Evolutionary conservation across 2,113 vertebrate genomes (phyloP).

Genomic region (Puma concolor): DNA sequence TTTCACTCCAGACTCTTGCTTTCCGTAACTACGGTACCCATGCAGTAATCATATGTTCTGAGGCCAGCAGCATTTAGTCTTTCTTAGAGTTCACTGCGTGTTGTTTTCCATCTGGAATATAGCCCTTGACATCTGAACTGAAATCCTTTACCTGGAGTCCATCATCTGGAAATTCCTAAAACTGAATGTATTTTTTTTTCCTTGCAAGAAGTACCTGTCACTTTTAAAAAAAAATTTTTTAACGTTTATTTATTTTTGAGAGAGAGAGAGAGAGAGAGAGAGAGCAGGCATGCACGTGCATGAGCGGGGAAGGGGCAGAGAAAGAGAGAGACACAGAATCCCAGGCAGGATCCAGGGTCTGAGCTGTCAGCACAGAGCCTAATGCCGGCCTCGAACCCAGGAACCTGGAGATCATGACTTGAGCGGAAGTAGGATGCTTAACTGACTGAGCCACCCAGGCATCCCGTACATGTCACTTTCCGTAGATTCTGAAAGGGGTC

Average conservation of each 20-base stretch:
- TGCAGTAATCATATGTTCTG: accelerated
- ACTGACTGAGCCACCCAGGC: too few species aligned
- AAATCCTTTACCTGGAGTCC: neutral
- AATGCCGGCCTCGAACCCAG: too few species aligned
- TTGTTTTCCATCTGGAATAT: neutral
- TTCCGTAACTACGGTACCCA: neutral
- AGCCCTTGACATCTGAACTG: neutral
- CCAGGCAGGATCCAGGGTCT: too few species aligned
- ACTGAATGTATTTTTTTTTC: neutral
- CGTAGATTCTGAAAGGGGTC: neutral
- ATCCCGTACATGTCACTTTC: neutral
- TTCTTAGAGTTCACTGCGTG: neutral
- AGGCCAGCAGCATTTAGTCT: neutral
- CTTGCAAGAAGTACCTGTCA: neutral
- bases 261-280: too few species aligned
- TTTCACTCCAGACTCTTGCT: neutral
- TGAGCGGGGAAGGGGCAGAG: too few species aligned
- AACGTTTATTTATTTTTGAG: too few species aligned
- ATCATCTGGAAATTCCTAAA: neutral
- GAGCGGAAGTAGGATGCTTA: too few species aligned
- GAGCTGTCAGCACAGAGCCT: too few species aligned
- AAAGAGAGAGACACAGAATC: too few species aligned
- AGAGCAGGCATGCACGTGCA: too few species aligned
- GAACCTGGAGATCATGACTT: too few species aligned
- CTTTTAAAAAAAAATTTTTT: neutral